Evolutionary conservation across 1,140 invertebrate species (phyloP).

Genomic region (Philotrypesis tridentata): DNA sequence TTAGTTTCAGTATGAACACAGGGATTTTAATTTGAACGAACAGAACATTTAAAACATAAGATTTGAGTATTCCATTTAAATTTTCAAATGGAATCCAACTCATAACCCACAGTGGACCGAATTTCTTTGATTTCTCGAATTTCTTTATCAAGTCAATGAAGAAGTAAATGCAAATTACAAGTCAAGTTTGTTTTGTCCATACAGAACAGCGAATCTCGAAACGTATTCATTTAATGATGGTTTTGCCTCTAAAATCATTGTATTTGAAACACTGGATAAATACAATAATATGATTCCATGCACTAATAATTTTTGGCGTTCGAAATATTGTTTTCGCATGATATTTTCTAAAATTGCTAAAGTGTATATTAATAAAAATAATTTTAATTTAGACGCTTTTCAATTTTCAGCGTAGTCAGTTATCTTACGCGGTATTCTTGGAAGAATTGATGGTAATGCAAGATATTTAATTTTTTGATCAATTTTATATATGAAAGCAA

Average conservation of each 20-base stretch:
- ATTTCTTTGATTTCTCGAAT: no score
- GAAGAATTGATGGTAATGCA: slow-evolving; percentile 36
- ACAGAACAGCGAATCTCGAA: slow-evolving; percentile 48
- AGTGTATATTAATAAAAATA: slow-evolving; percentile 37
- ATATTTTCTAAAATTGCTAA: slow-evolving; percentile 44
- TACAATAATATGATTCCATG: slow-evolving; percentile 44
- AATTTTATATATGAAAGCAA: not conserved
- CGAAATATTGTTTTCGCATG: slow-evolving; percentile 42
- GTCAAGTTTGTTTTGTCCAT: slow-evolving; percentile 30
- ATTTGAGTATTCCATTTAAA: slow-evolving; percentile 15
- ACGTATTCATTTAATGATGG: no score
- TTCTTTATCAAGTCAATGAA: slow-evolving; percentile 49
- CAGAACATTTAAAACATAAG: no score
- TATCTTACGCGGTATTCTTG: slow-evolving; percentile 13
- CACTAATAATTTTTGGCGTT: slow-evolving; percentile 51
- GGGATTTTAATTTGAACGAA: no score
- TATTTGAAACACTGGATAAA: slow-evolving; percentile 34
- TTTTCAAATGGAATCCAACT: no score
- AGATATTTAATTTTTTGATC: not conserved
- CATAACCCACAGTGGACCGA: slow-evolving; percentile 16
- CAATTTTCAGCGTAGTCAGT: slow-evolving; percentile 42
- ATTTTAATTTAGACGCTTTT: slow-evolving; percentile 26
- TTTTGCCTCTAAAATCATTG: slow-evolving; percentile 16
- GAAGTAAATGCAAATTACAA: slow-evolving; percentile 50
- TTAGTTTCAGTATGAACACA: no score